Conservation (phyloP, 2,888 invertebrate species). For the Ornithoptera alexandrae region DNA sequence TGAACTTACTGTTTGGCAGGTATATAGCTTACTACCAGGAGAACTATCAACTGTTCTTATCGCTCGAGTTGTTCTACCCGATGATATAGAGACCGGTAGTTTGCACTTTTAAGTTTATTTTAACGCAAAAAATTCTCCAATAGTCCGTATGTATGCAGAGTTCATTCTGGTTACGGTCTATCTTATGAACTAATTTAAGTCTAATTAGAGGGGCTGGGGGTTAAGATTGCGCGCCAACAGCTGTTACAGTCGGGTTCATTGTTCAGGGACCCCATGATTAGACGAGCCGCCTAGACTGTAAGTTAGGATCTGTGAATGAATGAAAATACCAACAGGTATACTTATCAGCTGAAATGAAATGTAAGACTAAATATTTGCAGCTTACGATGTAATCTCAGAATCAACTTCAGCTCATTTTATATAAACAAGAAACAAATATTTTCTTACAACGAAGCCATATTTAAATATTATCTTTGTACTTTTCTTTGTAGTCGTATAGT, state of each 20-base stretch:
- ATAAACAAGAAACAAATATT: not conserved
- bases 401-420: not conserved
- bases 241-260: slow-evolving; percentile 49
- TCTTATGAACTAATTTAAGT: slow-evolving; percentile 44
- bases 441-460: not conserved
- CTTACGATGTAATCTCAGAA: not conserved
- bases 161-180: slow-evolving; percentile 33
- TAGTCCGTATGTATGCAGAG: not conserved
- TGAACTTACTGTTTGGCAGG: no score
- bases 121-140: not conserved
- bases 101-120: not conserved
- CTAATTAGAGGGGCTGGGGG: slow-evolving; percentile 39
- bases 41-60: no score
- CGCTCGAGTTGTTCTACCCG: no score
- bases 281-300: slow-evolving; percentile 16
- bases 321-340: not conserved
- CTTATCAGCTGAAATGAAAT: not conserved
- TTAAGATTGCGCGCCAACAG: slow-evolving; percentile 37
- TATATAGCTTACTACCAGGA: no score
- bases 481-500: not conserved
- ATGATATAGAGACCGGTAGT: no score
- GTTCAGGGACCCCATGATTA: not conserved
- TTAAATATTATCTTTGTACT: not conserved
- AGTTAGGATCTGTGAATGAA: not conserved
- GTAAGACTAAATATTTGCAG: slow-evolving; percentile 1